Base-by-base conservation (phyloP, 2,888 invertebrate species). In the Agapostemon virescens region DNA sequence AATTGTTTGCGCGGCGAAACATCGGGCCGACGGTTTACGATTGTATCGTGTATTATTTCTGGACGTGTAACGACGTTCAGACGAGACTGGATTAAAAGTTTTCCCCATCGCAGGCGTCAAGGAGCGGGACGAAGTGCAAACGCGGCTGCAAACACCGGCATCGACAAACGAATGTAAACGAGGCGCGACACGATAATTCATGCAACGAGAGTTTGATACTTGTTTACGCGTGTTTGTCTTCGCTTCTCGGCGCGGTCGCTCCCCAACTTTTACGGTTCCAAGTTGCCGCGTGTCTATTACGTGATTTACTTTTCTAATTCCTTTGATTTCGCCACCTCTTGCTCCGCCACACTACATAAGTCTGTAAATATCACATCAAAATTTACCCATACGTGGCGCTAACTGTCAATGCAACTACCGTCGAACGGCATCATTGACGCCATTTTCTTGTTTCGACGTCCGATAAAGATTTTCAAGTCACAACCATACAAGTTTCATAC, bases 101-200 rank as follows among this genome's bases (percentile, higher is more conserved):
- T 74, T 40, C 23, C 52, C 42, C 63, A 61, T 69, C 42, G 64
- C 42, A 64, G 69, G 58, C 68, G 61, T 61, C 66, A 66, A 67
- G 69, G 61, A 73, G 81, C 79, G 75, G 83, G 79, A 74, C 71
- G 74, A 71, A 82, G 85, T 69, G 75, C 81, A 83, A 85, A 81
- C 84, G 77, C 77, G 52, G 63, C 74, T 81, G 73, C 72, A 77
- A 74, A 73, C 77, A 74, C 67, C 70, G 69, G 61, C 83, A 79
- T 74, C 82, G 84, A 82, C 86, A 86, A 86, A 86, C 86, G 86
- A 84, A 86, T 86, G 86, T 85, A 86, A 86, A 86, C 86, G 86
- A 86, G 84, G 73, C 68, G 49, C 72, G 72, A 82, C 85, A 85
- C 76, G 86, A 86, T 83, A 83, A 86, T 79, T 86, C 86, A 84